A percentile compares a stretch with the other conserved stretches of the same genome.
phyloP scores from a whole-genome alignment of 30 jellyfish, hydroid and myxozoan species.

The Aurelia aurita region DNA sequence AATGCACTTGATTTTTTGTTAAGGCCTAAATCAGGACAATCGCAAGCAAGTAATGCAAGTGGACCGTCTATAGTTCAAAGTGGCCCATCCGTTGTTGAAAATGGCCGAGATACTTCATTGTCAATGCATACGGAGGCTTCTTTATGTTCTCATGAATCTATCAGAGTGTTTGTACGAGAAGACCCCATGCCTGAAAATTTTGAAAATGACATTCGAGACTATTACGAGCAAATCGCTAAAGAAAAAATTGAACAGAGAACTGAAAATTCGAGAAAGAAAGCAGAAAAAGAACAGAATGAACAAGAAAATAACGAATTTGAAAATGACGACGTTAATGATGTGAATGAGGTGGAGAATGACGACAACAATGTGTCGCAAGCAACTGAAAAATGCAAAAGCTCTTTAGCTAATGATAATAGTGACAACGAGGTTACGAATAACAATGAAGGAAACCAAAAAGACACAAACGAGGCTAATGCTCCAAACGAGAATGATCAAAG shows the following conservation, averaged over 20 bases:
- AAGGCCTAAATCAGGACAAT: neutral
- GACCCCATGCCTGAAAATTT: conserved; percentile 9
- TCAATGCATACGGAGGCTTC: conserved; percentile 23
- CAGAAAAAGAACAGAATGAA: conserved; percentile 1
- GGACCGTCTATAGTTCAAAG: conserved; percentile 19
- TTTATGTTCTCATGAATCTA: neutral
- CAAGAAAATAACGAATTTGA: neutral
- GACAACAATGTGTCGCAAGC: too few species aligned
- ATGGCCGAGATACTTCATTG: conserved; percentile 13
- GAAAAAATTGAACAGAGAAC: conserved; percentile 17
- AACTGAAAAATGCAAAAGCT: too few species aligned
- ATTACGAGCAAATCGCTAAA: conserved; percentile 2
- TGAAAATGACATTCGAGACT: conserved; percentile 2
- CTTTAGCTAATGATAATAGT: too few species aligned
- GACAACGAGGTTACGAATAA: too few species aligned
- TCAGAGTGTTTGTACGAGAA: neutral
- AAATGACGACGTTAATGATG: neutral
- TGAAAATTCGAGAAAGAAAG: neutral
- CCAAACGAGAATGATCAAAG: too few species aligned
- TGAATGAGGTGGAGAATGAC: too few species aligned
- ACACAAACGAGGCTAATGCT: too few species aligned
- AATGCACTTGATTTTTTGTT: neutral
- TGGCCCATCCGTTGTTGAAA: conserved; percentile 10
- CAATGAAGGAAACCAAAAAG: neutral
- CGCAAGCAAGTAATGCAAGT: neutral